Base-by-base conservation (phyloP, 2,888 invertebrate species). In the Stegophylla sp. region DNA sequence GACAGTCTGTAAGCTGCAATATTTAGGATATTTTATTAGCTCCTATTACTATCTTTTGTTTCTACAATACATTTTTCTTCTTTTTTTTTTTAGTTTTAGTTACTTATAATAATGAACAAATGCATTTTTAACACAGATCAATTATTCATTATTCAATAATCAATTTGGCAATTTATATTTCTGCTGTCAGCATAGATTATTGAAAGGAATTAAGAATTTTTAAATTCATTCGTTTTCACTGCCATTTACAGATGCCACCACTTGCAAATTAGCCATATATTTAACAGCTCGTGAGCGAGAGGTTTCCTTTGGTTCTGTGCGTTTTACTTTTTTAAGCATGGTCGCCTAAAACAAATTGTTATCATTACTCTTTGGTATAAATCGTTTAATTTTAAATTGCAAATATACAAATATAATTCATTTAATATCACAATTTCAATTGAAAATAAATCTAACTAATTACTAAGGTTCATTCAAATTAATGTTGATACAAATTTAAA, bases 291-390 rank as follows among this genome's bases (percentile, higher is more conserved):
- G 56, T 23, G 79, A 67, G 45, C 82, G 74, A 67, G 82, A 88
- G 88, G 86, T 86, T 87, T 85, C 87, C 87, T 75, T 82, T 23
- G 59, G 74, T 76, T 82, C 75, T 43, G 75, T 82, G 17, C 82
- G 74, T 76, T 98, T 98, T 90, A 88, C 93, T 93, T 98, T 99
- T 94, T 98, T 98, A 92, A 99, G 91, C 98, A 99, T 99, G 89
- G 98, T 98, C 88, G 98, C 98, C 98, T 98, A 91, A 67, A 73
- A 82, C 12, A 64, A 72, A 72, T 48, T 28, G 1, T 34, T 64
- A 34, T 51, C 23, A 73, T 41, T 41, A 43, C 1, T 3, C 3
- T 12, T 48, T 26, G 48, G 17, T 48, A 23, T n/a, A 23, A 34
- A 34, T 5, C 3, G 34, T 5, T 34, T 5, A 34, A 34, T 3